Evolutionary conservation across 2,888 invertebrate species (phyloP), one percentile per base, ranked within the genome.

Genomic region (Emmelina monodactyla): DNA sequence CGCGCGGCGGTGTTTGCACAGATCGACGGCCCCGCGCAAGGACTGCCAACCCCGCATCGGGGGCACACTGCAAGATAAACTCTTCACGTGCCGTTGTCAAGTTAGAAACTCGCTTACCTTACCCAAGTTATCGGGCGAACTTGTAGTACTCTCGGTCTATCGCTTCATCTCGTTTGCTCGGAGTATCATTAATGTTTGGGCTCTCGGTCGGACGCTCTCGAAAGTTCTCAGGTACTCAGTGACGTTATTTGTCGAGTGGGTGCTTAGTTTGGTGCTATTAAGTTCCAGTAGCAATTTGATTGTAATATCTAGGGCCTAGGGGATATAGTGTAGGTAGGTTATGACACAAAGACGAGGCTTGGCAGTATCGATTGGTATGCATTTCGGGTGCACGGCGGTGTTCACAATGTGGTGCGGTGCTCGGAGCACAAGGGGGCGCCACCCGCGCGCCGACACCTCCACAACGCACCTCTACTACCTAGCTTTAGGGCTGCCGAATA

Each of bases 361-460:
- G 49, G 49, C 48, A 53, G 58, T 70, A 78, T 76, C 67, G 76
- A 78, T 78, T 76, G 68, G 61, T 55, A 62, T 76, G 76, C 72
- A 76, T 66, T 70, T 66, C 57, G 62, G 51, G 56, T 50, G 57
- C 54, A 55, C 39, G 35, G 46, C 48, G 43, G 38, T 46, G 49
- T 47, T 46, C 46, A 42, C 43, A 48, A 37, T 43, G 35, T 44
- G 50, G 39, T 41, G 43, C 37, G 41, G 35, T 37, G 43, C 38
- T 37, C 36, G 39, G 34, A 15, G 43, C 39, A 33, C 58, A 55
- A 51, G 53, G 52, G 51, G 49, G 41, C 46, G 37, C 45, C 45
- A 32, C 42, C 37, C 28, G 19, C 28, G 11, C 7, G 11, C 10
- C 14, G 5, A 29, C 29, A 29, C 29, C 29, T 29, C 12, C 14